Conservation (phyloP, 1,140 invertebrate genomes). For the Drosophila parvula region DNA sequence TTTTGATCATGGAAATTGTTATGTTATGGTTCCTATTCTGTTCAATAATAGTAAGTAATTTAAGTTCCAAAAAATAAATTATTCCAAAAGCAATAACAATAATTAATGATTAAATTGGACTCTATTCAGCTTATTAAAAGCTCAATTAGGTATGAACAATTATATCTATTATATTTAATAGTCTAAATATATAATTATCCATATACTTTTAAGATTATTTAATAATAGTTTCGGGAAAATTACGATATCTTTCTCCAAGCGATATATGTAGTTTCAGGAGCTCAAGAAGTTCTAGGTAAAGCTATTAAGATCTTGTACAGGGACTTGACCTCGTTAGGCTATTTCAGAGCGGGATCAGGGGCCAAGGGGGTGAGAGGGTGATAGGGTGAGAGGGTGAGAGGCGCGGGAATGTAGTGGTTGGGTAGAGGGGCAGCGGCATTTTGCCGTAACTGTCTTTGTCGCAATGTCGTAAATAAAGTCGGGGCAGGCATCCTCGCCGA, state of each 20-base stretch:
- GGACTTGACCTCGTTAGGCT: constrained; percentile 37
- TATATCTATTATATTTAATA: not conserved
- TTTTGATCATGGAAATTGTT: constrained; percentile 1
- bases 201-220: not conserved
- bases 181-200: not conserved
- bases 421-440: constrained; percentile 59
- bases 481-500: constrained; percentile 73
- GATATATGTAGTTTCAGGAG: not conserved
- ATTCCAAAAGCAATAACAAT: not conserved
- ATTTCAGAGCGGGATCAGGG: not conserved
- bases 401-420: constrained; percentile 10
- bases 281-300: not conserved
- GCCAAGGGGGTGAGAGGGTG: constrained; percentile 26
- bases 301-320: not conserved
- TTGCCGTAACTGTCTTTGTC: constrained; percentile 79
- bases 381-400: constrained; percentile 28
- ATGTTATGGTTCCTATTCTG: constrained; percentile 6
- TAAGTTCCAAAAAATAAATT: not conserved
- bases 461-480: constrained; percentile 82
- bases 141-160: not conserved
- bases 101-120: not conserved
- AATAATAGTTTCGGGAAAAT: too few species aligned
- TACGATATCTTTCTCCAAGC: not conserved
- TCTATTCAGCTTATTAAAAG: not conserved
- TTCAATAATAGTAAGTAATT: constrained; percentile 8